Conservation (phyloP, 2,797 vertebrate species). For the Potorous gilbertii region DNA sequence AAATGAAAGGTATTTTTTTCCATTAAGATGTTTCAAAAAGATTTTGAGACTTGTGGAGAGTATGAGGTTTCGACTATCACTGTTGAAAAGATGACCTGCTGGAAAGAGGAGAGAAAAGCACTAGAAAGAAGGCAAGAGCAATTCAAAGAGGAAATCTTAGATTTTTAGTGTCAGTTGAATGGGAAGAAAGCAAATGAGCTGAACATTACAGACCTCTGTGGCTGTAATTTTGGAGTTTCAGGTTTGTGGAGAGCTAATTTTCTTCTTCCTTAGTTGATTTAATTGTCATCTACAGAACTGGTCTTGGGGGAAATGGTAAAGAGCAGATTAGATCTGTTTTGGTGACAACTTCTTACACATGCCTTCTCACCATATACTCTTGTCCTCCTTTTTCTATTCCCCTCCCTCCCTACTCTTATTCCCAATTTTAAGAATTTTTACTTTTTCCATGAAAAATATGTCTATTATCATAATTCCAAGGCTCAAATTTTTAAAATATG, state of each 20-base stretch:
- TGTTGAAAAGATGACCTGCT: conserved; percentile 26
- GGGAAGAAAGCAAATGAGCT: neutral
- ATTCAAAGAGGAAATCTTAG: conserved; percentile 4
- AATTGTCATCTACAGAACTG: neutral
- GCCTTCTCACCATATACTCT: neutral
- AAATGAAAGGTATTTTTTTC: conserved; percentile 49
- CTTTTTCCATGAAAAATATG: neutral
- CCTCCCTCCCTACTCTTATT: neutral
- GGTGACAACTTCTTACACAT: neutral
- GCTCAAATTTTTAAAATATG: neutral
- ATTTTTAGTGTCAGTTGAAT: neutral
- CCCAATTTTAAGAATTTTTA: neutral
- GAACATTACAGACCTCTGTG: neutral
- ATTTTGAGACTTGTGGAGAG: conserved; percentile 33
- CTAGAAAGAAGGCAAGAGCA: conserved; percentile 38
- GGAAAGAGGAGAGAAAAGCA: neutral
- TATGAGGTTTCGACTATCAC: conserved; percentile 4
- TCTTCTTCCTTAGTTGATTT: neutral
- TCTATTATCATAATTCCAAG: neutral
- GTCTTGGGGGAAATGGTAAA: neutral
- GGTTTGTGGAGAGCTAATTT: neutral
- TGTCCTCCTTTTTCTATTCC: neutral
- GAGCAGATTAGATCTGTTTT: conserved; percentile 8
- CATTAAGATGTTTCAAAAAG: conserved; percentile 14
- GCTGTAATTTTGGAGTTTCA: neutral